phyloP scores from a whole-genome alignment of 2,888 invertebrate genomes.

The Cosmia pyralina region DNA sequence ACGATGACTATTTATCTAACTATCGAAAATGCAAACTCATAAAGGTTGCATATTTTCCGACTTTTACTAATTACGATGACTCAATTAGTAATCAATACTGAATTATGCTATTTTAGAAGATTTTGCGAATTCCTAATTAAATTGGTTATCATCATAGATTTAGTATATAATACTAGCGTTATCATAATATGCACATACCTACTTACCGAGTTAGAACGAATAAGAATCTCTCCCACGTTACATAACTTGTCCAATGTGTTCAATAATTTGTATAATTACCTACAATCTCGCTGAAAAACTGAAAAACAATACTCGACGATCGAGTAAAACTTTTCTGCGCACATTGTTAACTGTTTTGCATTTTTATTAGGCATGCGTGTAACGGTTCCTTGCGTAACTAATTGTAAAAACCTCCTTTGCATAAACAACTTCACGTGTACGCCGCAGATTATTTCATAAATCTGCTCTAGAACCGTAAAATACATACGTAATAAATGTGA shows the following conservation, averaged over 20 bases:
- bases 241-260: slow-evolving; percentile 11
- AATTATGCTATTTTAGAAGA: neutral
- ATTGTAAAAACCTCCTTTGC: slow-evolving; percentile 17
- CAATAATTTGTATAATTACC: slow-evolving; percentile 12
- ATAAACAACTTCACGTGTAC: neutral
- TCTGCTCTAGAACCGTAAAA: neutral
- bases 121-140: neutral
- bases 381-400: slow-evolving; percentile 21
- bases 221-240: neutral
- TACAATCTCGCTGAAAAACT: slow-evolving; percentile 13
- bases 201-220: neutral
- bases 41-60: neutral
- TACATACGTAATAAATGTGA: neutral
- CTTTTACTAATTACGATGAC: neutral
- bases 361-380: slow-evolving; percentile 6
- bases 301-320: slow-evolving; percentile 31
- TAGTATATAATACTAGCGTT: no score
- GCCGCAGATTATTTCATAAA: neutral
- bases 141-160: no score
- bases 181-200: neutral
- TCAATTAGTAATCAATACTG: neutral
- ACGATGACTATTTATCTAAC: neutral
- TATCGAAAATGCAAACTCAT: neutral
- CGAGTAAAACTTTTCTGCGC: slow-evolving; percentile 30
- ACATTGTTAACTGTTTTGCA: slow-evolving; percentile 23